These are phyloP conservation scores for Cyrtonyx montezumae DNA, from an alignment of 2,113 vertebrate species.

Conservation along the genomic window DNA sequence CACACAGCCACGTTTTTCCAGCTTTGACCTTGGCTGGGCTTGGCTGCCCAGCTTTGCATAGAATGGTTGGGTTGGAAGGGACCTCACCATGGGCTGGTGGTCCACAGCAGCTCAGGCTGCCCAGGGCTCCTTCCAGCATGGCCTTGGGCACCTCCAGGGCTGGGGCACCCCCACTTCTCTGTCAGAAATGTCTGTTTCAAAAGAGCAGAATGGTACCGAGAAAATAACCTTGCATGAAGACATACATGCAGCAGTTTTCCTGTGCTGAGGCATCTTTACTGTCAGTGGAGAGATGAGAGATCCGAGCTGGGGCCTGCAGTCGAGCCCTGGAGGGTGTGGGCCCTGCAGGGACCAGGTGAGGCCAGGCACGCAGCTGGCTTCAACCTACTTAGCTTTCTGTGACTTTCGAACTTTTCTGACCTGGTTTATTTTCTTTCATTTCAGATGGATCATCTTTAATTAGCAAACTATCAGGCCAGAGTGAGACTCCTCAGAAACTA, in stretches of 20 bases:
- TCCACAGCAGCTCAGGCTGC: too few relatives aligned
- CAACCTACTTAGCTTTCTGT: conserved; percentile 61
- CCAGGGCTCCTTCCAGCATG: too few relatives aligned
- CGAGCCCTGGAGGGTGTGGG: not conserved
- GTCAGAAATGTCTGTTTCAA: not conserved
- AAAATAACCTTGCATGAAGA: not conserved
- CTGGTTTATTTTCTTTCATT: conserved; percentile 40
- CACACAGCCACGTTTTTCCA: not conserved
- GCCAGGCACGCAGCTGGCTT: not conserved
- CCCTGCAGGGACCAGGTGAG: not conserved
- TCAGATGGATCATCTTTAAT: conserved; percentile 64
- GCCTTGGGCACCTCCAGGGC: too few relatives aligned
- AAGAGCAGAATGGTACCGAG: not conserved
- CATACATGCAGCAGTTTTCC: not conserved
- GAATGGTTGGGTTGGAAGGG: not conserved
- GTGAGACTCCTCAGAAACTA: not conserved
- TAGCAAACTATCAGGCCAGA: conserved; percentile 62
- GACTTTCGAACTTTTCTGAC: conserved; percentile 48
- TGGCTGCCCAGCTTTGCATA: not conserved
- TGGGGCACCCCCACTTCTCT: not conserved
- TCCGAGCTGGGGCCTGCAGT: not conserved
- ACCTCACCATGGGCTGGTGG: not conserved
- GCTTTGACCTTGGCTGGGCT: not conserved
- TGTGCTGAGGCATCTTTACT: not conserved
- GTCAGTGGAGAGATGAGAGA: not conserved